Evolutionary conservation across 2,113 vertebrate species (phyloP).

Genomic region (Cercopithecus mona): DNA sequence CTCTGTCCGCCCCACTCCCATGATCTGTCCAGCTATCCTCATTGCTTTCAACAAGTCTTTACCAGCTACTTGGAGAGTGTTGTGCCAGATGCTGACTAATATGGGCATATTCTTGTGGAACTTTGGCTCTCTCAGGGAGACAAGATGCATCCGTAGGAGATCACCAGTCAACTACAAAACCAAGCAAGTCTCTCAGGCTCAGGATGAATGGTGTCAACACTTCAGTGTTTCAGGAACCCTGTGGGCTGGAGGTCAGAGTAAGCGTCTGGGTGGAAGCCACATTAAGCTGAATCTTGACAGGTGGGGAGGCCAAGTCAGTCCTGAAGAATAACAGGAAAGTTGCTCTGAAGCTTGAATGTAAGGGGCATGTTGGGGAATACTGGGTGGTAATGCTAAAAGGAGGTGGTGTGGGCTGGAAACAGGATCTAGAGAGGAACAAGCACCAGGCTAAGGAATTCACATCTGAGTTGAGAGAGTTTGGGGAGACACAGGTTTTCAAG

Average conservation of each 20-base stretch:
- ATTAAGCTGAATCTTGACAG: background rate
- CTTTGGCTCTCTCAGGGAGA: background rate
- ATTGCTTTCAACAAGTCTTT: background rate
- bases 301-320: background rate
- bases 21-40: background rate
- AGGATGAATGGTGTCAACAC: background rate
- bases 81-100: background rate
- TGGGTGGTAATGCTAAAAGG: background rate
- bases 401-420: background rate
- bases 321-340: background rate
- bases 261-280: background rate
- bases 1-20: background rate
- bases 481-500: background rate
- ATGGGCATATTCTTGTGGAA: background rate
- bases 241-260: background rate
- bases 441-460: background rate
- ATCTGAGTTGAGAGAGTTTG: background rate
- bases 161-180: background rate
- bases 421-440: background rate
- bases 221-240: background rate
- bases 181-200: background rate
- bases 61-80: background rate
- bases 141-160: background rate
- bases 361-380: background rate
- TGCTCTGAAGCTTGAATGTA: background rate